Evolutionary conservation across 2,888 invertebrate genomes (phyloP).

Genomic region (Eristalis intricaria): DNA sequence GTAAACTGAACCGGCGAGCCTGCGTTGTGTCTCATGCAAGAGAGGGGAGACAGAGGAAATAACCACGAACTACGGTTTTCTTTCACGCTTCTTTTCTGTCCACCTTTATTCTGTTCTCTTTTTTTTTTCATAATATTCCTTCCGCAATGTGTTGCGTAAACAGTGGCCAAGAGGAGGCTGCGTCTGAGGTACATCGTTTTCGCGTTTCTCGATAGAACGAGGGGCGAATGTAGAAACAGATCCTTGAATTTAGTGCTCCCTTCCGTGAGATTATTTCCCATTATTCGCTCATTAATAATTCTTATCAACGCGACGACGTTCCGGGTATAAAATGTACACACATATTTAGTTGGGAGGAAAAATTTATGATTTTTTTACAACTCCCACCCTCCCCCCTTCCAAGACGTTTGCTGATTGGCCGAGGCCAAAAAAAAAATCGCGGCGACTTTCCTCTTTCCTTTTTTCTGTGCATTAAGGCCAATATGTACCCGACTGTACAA

Average conservation of each 20-base stretch:
- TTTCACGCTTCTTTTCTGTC: conserved; percentile 8
- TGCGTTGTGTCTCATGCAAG: conserved; percentile 10
- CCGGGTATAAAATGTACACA: conserved; percentile 11
- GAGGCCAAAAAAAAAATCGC: not conserved
- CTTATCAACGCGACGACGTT: conserved; percentile 73
- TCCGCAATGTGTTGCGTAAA: conserved; percentile 62
- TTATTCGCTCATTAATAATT: conserved; percentile 78
- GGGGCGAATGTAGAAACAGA: conserved; percentile 45
- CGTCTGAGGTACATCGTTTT: not conserved
- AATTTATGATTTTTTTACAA: conserved; percentile 64
- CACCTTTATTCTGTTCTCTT: not conserved
- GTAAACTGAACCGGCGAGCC: conserved; percentile 5
- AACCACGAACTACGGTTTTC: conserved; percentile 33
- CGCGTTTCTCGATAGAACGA: conserved; percentile 4
- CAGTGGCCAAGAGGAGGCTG: conserved; percentile 26
- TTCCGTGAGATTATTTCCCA: conserved; percentile 76
- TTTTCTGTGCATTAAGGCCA: conserved; percentile 25
- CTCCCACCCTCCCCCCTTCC: not conserved
- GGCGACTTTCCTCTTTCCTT: not conserved
- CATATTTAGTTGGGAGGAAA: conserved; percentile 41
- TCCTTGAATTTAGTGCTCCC: conserved; percentile 72
- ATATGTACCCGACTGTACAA: conserved; percentile 40
- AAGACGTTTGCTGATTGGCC: not conserved
- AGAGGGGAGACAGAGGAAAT: conserved; percentile 39
- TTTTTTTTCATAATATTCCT: conserved; percentile 22